These are phyloP conservation scores for Scrobipalpa atriplicella DNA, from an alignment of 2,888 invertebrate species.

Conservation along the genomic window DNA sequence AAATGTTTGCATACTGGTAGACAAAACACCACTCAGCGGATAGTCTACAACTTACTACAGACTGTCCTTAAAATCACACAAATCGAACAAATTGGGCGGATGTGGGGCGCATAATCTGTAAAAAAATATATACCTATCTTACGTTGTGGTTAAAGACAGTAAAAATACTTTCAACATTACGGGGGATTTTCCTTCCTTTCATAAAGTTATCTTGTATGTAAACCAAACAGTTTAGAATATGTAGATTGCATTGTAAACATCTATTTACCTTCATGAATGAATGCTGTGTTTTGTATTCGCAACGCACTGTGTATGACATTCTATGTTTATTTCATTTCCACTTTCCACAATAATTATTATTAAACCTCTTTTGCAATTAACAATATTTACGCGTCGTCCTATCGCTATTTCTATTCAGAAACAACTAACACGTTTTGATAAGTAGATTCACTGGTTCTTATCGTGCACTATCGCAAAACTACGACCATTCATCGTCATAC, in stretches of 20 bases:
- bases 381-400: conserved; percentile 21
- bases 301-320: too few species aligned
- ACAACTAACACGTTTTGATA: conserved; percentile 28
- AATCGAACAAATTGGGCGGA: background rate
- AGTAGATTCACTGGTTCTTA: conserved; percentile 28
- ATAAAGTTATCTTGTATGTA: too few species aligned
- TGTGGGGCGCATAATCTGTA: background rate
- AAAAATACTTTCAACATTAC: too few species aligned
- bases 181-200: too few species aligned
- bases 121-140: background rate
- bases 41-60: background rate
- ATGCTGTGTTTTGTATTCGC: too few species aligned
- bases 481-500: conserved; percentile 22
- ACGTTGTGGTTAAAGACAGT: too few species aligned
- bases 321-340: too few species aligned
- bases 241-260: too few species aligned
- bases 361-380: background rate
- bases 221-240: too few species aligned
- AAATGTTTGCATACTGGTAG: too few species aligned
- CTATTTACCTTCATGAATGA: too few species aligned
- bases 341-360: background rate
- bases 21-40: background rate
- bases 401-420: background rate
- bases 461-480: conserved; percentile 26
- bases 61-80: background rate